These are phyloP conservation scores for Buceros bicornis DNA, from an alignment of 2,797 vertebrate species.

Conservation along the genomic window DNA sequence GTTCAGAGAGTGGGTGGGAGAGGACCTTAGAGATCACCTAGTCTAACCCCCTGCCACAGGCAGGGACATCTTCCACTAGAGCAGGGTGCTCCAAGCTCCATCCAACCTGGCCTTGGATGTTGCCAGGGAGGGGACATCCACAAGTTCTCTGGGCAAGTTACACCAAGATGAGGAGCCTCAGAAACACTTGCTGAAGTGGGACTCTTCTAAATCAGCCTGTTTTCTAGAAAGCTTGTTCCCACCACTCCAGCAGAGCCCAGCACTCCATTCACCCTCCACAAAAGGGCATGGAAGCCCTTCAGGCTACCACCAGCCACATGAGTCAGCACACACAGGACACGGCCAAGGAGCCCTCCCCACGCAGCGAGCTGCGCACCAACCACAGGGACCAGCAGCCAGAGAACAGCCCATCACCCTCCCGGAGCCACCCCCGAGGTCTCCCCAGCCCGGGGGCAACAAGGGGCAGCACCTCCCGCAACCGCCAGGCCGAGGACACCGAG, in stretches of 20 bases:
- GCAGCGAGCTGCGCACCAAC: rapidly evolving
- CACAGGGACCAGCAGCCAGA: background rate
- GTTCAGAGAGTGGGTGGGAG: background rate
- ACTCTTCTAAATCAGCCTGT: rapidly evolving
- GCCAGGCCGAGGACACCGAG: rapidly evolving
- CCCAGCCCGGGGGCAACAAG: background rate
- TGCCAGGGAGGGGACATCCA: background rate
- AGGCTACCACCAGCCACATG: rapidly evolving
- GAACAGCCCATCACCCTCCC: too few species aligned
- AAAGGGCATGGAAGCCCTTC: background rate
- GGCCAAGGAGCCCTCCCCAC: rapidly evolving
- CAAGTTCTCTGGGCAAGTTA: background rate
- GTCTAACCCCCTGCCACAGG: background rate
- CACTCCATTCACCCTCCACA: background rate
- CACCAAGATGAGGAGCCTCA: rapidly evolving
- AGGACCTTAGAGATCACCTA: background rate
- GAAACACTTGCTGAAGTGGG: rapidly evolving
- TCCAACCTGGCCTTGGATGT: too few species aligned
- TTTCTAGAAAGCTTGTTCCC: background rate
- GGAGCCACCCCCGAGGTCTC: rapidly evolving
- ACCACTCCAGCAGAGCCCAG: rapidly evolving
- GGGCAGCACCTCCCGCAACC: background rate
- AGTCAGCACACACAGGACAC: rapidly evolving
- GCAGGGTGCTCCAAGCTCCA: background rate
- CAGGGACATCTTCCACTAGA: background rate